These are phyloP conservation scores for Sylvia atricapilla DNA, from an alignment of 2,113 vertebrate species.

Conservation along the genomic window DNA sequence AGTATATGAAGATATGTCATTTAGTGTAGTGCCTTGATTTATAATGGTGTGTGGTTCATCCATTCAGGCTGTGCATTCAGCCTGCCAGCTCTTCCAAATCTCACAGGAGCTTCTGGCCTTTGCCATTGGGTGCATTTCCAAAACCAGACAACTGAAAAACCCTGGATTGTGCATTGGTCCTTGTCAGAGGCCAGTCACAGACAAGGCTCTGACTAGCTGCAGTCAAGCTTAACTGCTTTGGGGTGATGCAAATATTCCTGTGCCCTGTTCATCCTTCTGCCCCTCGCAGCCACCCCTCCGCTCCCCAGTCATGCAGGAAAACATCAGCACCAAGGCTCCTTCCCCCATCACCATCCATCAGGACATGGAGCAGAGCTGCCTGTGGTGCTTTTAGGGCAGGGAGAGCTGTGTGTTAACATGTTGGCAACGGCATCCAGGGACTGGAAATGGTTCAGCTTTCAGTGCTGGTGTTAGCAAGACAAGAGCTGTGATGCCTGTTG, in stretches of 20 bases:
- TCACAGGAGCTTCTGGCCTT: neutral
- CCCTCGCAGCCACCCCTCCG: accelerated
- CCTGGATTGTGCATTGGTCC: neutral
- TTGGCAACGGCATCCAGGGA: neutral
- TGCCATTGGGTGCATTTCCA: neutral
- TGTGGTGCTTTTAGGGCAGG: neutral
- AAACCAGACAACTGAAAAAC: neutral
- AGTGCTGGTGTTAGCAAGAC: neutral
- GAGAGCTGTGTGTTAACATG: neutral
- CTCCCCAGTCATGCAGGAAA: neutral
- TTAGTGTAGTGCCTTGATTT: neutral
- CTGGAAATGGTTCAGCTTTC: neutral
- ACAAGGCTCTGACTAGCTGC: neutral
- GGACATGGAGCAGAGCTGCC: neutral
- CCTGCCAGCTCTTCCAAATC: neutral
- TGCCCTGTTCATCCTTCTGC: neutral
- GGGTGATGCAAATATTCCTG: neutral
- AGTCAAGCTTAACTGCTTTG: neutral
- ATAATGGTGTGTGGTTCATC: neutral
- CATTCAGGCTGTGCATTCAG: neutral
- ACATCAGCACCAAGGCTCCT: neutral
- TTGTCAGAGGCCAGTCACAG: neutral
- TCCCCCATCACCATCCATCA: neutral
- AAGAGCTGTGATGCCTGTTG: neutral
- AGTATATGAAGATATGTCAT: neutral